Percentiles rank a stretch among this genome's conserved stretches.
Evolutionary conservation across 2,113 vertebrate species (phyloP).

Genomic region (Accipiter virgatus): DNA sequence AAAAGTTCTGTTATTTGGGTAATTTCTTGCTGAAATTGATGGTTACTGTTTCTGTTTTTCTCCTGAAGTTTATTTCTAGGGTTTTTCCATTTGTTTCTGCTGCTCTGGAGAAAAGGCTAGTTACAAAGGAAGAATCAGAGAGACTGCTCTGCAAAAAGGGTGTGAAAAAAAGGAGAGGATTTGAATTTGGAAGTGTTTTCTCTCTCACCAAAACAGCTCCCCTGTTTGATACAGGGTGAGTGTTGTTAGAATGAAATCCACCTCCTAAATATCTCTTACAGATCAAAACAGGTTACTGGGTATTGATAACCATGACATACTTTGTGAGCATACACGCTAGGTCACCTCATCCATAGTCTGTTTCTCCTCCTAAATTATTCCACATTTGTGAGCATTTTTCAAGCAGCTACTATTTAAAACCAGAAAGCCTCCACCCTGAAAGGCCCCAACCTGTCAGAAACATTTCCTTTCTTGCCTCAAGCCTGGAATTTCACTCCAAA

Average conservation of each 20-base stretch:
- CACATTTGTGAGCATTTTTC: constrained; percentile 9
- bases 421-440: constrained; percentile 37
- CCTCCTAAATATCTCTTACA: neutral
- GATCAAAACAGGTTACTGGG: neutral
- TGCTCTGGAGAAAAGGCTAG: neutral
- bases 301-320: neutral
- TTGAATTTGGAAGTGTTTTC: neutral
- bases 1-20: constrained; percentile 57
- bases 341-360: neutral
- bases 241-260: neutral
- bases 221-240: neutral
- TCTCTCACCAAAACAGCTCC: neutral
- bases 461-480: constrained; percentile 49
- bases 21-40: constrained; percentile 60
- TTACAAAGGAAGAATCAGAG: neutral
- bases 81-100: constrained; percentile 45
- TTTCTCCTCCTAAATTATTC: constrained; percentile 14
- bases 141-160: neutral
- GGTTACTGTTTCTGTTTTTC: constrained; percentile 42
- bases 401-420: constrained; percentile 40
- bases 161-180: neutral
- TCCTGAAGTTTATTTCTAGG: constrained; percentile 43
- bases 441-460: constrained; percentile 51
- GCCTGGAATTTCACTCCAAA: constrained; percentile 42
- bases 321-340: neutral